Evolutionary conservation across 2,888 invertebrate genomes (phyloP).

Genomic region (Cephus runcator): DNA sequence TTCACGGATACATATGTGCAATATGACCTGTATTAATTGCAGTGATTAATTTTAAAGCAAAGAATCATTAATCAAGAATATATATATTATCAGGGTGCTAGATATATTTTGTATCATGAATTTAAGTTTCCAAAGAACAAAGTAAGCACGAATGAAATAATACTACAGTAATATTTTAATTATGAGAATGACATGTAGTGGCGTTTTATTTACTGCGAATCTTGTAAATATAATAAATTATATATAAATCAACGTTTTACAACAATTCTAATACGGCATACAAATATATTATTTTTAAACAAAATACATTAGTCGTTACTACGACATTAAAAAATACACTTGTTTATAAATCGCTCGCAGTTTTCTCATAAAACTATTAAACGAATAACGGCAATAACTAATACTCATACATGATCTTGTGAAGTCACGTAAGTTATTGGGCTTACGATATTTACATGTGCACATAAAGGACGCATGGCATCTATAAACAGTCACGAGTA

Average conservation of each 20-base stretch:
- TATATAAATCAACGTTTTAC: conserved; percentile 13
- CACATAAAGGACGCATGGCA: neutral
- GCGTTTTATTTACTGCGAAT: conserved; percentile 18
- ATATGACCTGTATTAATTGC: neutral
- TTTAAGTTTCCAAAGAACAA: neutral
- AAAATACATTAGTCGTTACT: conserved; percentile 5
- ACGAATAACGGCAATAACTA: neutral
- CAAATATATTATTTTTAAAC: conserved; percentile 5
- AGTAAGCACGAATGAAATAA: neutral
- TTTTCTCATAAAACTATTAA: neutral
- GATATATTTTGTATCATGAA: neutral
- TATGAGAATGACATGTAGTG: neutral
- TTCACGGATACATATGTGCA: neutral
- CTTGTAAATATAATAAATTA: conserved; percentile 18
- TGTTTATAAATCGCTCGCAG: neutral
- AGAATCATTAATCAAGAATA: neutral
- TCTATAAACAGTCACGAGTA: neutral
- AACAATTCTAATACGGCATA: conserved; percentile 23
- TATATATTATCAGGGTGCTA: neutral
- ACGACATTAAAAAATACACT: conserved; percentile 6
- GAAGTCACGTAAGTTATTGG: neutral
- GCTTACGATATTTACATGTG: neutral
- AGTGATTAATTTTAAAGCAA: neutral
- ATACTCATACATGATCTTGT: neutral
- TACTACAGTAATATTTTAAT: neutral